Evolutionary conservation across 2,113 vertebrate species (phyloP).

Genomic region (Arizona elegans): DNA sequence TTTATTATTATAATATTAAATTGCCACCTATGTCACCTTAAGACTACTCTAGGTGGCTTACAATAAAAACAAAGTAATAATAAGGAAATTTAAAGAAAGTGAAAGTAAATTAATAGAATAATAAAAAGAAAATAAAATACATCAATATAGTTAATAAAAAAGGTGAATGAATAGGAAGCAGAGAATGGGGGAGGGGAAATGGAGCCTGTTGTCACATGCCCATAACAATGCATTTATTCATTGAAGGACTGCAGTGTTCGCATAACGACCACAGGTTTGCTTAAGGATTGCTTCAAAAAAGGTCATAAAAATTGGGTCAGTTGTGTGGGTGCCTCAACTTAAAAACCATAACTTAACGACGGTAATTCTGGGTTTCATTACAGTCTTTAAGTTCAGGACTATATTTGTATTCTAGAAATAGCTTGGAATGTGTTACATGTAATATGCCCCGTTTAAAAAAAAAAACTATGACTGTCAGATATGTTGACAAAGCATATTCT

Average conservation of each 20-base stretch:
- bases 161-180: neutral
- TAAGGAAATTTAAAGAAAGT: neutral
- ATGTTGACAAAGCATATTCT: neutral
- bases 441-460: neutral
- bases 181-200: neutral
- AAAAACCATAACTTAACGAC: neutral
- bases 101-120: neutral
- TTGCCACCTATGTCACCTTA: neutral
- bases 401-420: neutral
- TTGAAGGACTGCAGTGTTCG: neutral
- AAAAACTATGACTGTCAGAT: neutral
- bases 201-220: neutral
- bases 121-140: neutral
- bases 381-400: neutral
- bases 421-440: neutral
- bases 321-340: neutral
- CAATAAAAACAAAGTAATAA: neutral
- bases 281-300: neutral
- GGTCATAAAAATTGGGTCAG: neutral
- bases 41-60: neutral
- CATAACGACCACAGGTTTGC: neutral
- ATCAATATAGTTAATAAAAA: neutral
- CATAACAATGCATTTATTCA: neutral
- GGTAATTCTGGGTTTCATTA: neutral
- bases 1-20: neutral